phyloP scores from a whole-genome alignment of 1,140 invertebrate genomes.

The Neuroterus valhalla region DNA sequence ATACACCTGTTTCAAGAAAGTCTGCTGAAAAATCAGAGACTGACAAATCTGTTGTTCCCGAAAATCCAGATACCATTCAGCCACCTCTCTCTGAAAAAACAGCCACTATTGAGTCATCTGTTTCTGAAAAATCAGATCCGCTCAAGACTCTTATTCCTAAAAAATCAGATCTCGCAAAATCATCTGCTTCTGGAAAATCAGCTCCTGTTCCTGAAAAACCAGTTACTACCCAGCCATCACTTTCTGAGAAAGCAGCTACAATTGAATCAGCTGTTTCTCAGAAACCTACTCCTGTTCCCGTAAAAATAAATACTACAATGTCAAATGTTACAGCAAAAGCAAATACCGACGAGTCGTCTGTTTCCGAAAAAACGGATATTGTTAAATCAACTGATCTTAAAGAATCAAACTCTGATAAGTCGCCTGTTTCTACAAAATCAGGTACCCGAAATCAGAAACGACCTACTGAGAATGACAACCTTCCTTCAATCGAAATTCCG shows the following conservation, averaged over 20 bases:
- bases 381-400: slow-evolving; percentile 19
- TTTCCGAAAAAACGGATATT: background rate
- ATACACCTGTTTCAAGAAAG: background rate
- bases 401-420: slow-evolving; percentile 24
- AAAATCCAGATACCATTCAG: background rate
- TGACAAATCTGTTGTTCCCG: background rate
- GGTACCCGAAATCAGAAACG: slow-evolving; percentile 26
- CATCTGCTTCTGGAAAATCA: slow-evolving; percentile 33
- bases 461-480: slow-evolving; percentile 29
- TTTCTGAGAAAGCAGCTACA: background rate
- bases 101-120: slow-evolving; percentile 4
- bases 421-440: slow-evolving; percentile 32
- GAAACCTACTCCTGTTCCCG: background rate
- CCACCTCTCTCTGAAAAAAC: slow-evolving; percentile 32
- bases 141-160: background rate
- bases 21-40: background rate
- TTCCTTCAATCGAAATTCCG: background rate
- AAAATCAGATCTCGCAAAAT: slow-evolving; percentile 28
- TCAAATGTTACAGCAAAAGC: slow-evolving; percentile 10
- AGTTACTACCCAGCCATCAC: slow-evolving; percentile 43
- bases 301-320: slow-evolving; percentile 14
- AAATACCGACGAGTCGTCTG: slow-evolving; percentile 37
- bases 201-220: slow-evolving; percentile 24
- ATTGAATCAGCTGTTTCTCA: background rate
- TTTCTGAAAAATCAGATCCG: background rate